These are phyloP conservation scores for Metaphire vulgaris DNA, from an alignment of 1,140 invertebrate species.

Conservation along the genomic window DNA sequence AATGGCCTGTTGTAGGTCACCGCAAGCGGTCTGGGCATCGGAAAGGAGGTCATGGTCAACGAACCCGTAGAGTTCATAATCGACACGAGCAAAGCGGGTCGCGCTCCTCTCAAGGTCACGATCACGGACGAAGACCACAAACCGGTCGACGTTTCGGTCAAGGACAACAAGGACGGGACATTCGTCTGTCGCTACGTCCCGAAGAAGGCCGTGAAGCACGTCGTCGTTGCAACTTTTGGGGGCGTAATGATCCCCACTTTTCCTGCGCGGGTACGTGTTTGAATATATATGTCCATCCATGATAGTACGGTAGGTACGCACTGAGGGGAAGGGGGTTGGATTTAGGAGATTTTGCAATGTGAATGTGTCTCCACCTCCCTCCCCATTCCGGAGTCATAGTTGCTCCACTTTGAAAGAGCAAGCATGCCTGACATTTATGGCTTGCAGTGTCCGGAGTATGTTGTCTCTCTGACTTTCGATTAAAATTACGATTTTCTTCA, in stretches of 20 bases:
- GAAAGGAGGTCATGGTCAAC: slow-evolving; percentile 69
- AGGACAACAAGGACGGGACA: slow-evolving; percentile 61
- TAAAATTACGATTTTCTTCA: too few relatives aligned
- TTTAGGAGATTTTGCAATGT: too few relatives aligned
- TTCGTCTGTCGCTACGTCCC: slow-evolving; percentile 65
- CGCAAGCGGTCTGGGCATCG: slow-evolving; percentile 68
- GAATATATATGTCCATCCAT: too few relatives aligned
- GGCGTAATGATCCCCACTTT: slow-evolving; percentile 10
- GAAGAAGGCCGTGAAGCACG: slow-evolving; percentile 22
- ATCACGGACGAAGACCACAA: slow-evolving; percentile 55
- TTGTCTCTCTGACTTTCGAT: too few relatives aligned
- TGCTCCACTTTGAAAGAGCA: too few relatives aligned
- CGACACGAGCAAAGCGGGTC: slow-evolving; percentile 74
- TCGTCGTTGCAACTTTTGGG: slow-evolving; percentile 18
- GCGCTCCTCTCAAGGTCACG: slow-evolving; percentile 68
- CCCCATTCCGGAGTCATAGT: too few relatives aligned
- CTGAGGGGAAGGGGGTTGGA: too few relatives aligned
- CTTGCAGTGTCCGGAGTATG: too few relatives aligned
- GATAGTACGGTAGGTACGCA: too few relatives aligned
- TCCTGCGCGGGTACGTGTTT: slow-evolving; percentile 14
- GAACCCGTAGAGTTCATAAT: slow-evolving; percentile 78
- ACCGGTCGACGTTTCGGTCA: slow-evolving; percentile 44
- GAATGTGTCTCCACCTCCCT: too few relatives aligned
- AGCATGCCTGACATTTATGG: too few relatives aligned
- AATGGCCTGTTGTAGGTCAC: too few relatives aligned